phyloP scores from a whole-genome alignment of 2,888 invertebrate genomes.

The Drosophila neotestacea region DNA sequence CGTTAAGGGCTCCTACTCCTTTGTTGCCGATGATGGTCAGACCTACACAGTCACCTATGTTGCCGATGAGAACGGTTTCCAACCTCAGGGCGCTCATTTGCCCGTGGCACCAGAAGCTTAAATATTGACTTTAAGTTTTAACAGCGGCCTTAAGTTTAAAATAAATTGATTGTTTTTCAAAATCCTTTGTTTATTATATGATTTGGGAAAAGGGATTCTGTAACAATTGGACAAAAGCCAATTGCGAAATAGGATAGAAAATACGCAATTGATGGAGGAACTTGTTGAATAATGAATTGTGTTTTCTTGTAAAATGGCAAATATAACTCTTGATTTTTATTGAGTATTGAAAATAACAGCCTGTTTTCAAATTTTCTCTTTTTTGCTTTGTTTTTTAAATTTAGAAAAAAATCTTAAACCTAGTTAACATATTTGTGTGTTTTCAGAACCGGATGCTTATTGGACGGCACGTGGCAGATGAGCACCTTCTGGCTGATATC shows the following conservation, averaged over 20 bases:
- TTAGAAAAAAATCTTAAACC: slow-evolving; percentile 39
- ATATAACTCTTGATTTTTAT: neutral
- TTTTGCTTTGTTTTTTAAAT: slow-evolving; percentile 1
- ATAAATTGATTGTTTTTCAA: slow-evolving; percentile 19
- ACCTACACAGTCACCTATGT: slow-evolving; percentile 86
- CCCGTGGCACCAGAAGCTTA: slow-evolving; percentile 84
- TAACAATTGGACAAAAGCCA: neutral
- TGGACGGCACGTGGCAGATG: slow-evolving; percentile 82
- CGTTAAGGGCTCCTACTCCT: slow-evolving; percentile 81
- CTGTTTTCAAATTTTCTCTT: neutral
- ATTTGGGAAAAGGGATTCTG: neutral
- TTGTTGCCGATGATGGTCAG: slow-evolving; percentile 86
- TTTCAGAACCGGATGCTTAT: slow-evolving; percentile 23
- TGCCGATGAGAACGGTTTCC: slow-evolving; percentile 84
- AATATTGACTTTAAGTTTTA: slow-evolving; percentile 1
- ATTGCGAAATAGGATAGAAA: neutral
- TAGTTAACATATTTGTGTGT: slow-evolving; percentile 71
- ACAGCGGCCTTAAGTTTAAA: neutral
- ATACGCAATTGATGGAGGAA: neutral
- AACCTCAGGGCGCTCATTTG: slow-evolving; percentile 86
- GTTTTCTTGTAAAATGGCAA: neutral
- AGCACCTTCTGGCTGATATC: slow-evolving; percentile 85
- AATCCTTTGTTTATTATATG: neutral
- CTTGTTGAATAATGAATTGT: neutral
- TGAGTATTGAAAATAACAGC: neutral